phyloP scores from a whole-genome alignment of 2,797 vertebrate species.

The Anguilla anguilla region DNA sequence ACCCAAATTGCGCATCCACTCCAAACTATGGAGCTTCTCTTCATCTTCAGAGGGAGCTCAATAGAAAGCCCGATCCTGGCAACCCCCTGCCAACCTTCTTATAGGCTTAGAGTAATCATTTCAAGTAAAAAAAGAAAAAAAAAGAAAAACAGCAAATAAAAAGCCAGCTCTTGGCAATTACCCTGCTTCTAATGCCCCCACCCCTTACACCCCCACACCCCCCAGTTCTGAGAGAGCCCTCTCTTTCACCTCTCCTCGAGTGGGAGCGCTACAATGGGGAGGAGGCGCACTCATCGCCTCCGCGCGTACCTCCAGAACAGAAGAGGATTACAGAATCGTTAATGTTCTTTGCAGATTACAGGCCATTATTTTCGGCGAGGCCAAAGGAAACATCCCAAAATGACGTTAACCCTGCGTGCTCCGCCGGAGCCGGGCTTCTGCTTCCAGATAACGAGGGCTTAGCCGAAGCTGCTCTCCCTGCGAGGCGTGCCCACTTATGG shows the following conservation, averaged over 20 bases:
- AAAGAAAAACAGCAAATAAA: constrained; percentile 10
- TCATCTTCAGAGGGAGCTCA: constrained; percentile 37
- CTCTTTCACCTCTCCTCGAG: constrained; percentile 34
- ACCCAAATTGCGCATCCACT: constrained; percentile 31
- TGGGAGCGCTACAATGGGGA: constrained; percentile 46
- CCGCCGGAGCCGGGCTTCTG: constrained; percentile 26
- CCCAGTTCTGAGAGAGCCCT: constrained; percentile 14
- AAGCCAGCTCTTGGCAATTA: constrained; percentile 16
- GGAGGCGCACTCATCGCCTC: constrained; percentile 47
- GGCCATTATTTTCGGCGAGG: constrained; percentile 46
- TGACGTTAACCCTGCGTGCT: constrained; percentile 37
- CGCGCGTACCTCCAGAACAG: constrained; percentile 27
- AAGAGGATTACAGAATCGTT: constrained; percentile 38
- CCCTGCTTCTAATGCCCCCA: not conserved
- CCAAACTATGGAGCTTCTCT: constrained; percentile 16
- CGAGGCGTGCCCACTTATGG: constrained; percentile 11
- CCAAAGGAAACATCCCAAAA: constrained; percentile 41
- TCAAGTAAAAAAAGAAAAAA: constrained; percentile 29
- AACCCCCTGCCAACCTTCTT: constrained; percentile 28
- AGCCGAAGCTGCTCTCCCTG: constrained; percentile 11
- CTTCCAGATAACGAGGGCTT: constrained; percentile 40
- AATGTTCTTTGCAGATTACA: constrained; percentile 45
- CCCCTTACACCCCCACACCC: not conserved
- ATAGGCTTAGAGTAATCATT: constrained; percentile 25
- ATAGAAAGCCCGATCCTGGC: constrained; percentile 31